phyloP scores from a whole-genome alignment of 2,797 vertebrate species.

The Arctocebus calabarensis region DNA sequence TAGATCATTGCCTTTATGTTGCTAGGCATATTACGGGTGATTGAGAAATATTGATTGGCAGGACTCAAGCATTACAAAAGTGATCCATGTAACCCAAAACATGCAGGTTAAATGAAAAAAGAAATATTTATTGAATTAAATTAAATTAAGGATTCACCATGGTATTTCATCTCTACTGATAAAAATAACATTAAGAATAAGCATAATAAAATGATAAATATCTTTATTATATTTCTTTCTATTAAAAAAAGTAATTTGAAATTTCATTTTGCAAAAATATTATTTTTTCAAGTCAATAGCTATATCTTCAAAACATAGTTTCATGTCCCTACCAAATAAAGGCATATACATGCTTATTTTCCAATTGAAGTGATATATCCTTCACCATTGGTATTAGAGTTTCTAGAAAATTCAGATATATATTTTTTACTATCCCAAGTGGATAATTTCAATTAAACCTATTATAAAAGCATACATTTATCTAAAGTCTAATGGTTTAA shows the following conservation, averaged over 20 bases:
- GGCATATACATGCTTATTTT: neutral
- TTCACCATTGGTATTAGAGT: neutral
- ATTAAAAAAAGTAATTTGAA: neutral
- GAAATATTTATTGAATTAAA: slow-evolving; percentile 1
- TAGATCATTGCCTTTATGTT: neutral
- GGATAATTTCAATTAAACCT: slow-evolving; percentile 1
- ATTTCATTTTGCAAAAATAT: slow-evolving; percentile 19
- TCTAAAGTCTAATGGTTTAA: neutral
- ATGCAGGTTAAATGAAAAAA: neutral
- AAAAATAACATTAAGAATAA: slow-evolving; percentile 45
- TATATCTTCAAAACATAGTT: neutral
- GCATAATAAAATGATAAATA: neutral
- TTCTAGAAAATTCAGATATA: neutral
- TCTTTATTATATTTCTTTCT: neutral
- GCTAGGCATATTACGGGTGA: neutral
- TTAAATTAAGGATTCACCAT: neutral
- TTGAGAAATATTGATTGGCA: neutral
- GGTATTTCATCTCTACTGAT: neutral
- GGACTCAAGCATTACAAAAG: neutral
- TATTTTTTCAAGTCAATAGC: neutral
- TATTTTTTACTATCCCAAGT: neutral
- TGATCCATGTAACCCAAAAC: neutral
- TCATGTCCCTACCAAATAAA: neutral
- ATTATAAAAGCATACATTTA: neutral
- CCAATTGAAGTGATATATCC: neutral